Base-by-base conservation (phyloP, 1,140 invertebrate species). In the Caerostris extrusa region DNA sequence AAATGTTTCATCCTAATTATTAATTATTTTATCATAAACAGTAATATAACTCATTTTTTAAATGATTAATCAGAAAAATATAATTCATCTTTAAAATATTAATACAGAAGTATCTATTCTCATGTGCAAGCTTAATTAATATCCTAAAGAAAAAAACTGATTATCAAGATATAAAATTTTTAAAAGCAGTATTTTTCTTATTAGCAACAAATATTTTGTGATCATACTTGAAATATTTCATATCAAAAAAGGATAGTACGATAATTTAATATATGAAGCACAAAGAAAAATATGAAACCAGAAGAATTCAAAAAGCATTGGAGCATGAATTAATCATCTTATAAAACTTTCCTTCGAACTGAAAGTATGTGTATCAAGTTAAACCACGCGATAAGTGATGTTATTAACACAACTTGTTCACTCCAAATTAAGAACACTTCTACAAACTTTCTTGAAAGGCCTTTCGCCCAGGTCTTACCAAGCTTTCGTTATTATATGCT, bases 341-440 rank as follows among this genome's bases (percentile, higher is more conserved):
- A 67, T 67, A 67, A 67, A 67, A 67, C 17, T 67, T 67, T 67
- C 61, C 61, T 67, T n/a, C 61, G 5, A n/a, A n/a, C 17, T 67
- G 17, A 4, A n/a, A 14, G 3, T 67, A 67, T n/a, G n/a, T 67
- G 61, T 14, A 67, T 67, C n/a, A 17, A 6, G 61, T n/a, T 67
- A 17, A 67, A 67, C 61, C 61, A 2, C 14, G 61, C 61, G 61
- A 17, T 17, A 64, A 64, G 61, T 64, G 61, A 64, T 64, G 61
- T 64, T 64, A 64, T 64, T 64, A 64, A 64, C 61, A 64, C 61
- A 64, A 64, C 61, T 64, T 64, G 61, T 64, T 64, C 61, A n/a
- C 17, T 64, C 61, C 8, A 64, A 64, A 64, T 64, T 64, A 64
- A 64, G 61, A 64, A 64, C 61, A 64, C 61, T 64, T 64, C n/a